These are phyloP conservation scores for Idaea dimidiata DNA, from an alignment of 2,888 invertebrate genomes.

Conservation along the genomic window DNA sequence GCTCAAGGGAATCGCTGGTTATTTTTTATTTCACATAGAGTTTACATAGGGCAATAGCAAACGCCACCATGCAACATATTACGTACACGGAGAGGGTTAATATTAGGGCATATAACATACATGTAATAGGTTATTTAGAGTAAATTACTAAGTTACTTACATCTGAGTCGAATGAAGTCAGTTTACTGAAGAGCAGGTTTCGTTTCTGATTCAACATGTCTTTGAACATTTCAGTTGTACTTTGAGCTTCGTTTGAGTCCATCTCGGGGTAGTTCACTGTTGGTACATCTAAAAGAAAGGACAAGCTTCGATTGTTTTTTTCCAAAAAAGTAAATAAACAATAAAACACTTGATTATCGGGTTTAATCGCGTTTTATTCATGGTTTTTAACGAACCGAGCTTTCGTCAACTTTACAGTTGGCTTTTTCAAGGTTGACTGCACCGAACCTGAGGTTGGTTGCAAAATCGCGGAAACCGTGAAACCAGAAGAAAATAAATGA, in stretches of 20 bases:
- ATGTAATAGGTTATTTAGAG: constrained; percentile 29
- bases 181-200: constrained; percentile 90
- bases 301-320: not conserved
- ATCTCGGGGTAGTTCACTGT: constrained; percentile 83
- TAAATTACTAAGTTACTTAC: constrained; percentile 79
- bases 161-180: constrained; percentile 95
- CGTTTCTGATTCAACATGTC: constrained; percentile 96
- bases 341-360: no score
- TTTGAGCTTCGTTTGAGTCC: constrained; percentile 84
- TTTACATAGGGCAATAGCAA: constrained; percentile 2
- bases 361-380: no score
- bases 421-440: no score
- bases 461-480: no score
- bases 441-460: no score
- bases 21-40: not conserved
- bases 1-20: not conserved
- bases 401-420: no score
- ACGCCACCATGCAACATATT: not conserved
- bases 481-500: no score
- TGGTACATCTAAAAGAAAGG: constrained; percentile 65
- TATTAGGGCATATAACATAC: not conserved
- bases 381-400: no score
- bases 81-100: not conserved
- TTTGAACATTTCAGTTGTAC: constrained; percentile 95
- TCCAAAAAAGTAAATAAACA: no score